Base-by-base conservation (phyloP, 2,888 invertebrate species). In the Xylota sylvarum region DNA sequence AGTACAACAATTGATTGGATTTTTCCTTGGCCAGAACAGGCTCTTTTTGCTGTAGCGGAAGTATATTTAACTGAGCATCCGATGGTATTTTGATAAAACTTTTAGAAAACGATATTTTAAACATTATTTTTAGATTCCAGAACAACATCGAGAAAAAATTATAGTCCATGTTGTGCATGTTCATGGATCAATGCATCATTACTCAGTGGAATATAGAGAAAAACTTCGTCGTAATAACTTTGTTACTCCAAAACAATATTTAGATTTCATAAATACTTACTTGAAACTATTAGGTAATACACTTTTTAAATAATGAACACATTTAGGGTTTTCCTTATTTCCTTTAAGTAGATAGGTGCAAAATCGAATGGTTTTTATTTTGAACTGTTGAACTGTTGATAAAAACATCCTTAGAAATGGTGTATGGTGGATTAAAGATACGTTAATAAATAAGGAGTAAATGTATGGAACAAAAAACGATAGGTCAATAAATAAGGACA, bases 1-100 rank as follows among this genome's bases (percentile, higher is more conserved):
- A 97, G 97, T 90, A 97, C 97, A 0, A 97, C 96, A 46, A 97
- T 98, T 88, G 97, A 98, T 92, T 98, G 98, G 98, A 95, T 98
- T 91, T 97, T 97, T 92, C 96, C 98, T 0, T 98, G 98, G 98
- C 98, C 98, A 0, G 94, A 96, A 88, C 97, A 98, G 91, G 98
- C 98, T 0, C 91, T 98, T 60, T 93, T 96, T 72, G 97, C 98
- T 0, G 98, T 98, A 0, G 98, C 98, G 0, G 96, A 96, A 76
- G 96, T 97, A 0, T 97, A 96, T 90, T 93, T 98, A 0, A 95
- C 96, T 89, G 96, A 98, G 95, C 96, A 93, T 79, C 74, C 88
- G 0, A 73, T 91, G 92, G 95, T 93, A 30, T 23, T 12, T 14
- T 35, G 4, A 1, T 60, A 55, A 5, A 40, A 50, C 40, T 10